Conservation (phyloP, 2,888 invertebrate genomes). For the Osmoderma eremita region DNA sequence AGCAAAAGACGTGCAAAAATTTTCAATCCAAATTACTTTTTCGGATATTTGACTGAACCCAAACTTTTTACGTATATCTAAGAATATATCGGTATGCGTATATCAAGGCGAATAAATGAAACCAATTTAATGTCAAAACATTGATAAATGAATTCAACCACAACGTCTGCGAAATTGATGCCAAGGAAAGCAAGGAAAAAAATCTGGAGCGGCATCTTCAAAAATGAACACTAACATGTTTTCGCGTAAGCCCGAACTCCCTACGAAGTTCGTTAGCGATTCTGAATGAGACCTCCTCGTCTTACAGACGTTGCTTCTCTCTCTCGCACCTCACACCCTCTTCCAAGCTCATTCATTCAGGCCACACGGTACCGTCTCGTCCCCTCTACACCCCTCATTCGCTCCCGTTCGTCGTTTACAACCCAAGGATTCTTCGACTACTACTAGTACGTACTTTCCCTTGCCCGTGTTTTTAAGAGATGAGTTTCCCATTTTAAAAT, state of each 20-base stretch:
- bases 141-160: constrained; percentile 30
- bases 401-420: constrained; percentile 39
- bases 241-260: constrained; percentile 33
- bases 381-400: constrained; percentile 25
- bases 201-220: constrained; percentile 12
- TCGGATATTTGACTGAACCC: constrained; percentile 13
- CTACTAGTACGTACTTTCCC: constrained; percentile 46
- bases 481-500: constrained; percentile 63
- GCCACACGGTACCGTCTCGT: constrained; percentile 29
- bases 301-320: constrained; percentile 3
- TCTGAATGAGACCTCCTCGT: constrained; percentile 53
- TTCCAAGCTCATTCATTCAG: constrained; percentile 52
- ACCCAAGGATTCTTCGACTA: constrained; percentile 49
- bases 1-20: neutral
- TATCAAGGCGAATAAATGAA: constrained; percentile 21
- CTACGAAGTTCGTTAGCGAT: constrained; percentile 55
- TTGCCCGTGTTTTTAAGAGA: constrained; percentile 60
- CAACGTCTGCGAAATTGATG: constrained; percentile 14
- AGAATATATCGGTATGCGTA: neutral
- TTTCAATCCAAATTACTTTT: neutral
- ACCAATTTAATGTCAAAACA: constrained; percentile 29
- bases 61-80: constrained; percentile 21
- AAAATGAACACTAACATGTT: constrained; percentile 31
- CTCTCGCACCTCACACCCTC: constrained; percentile 48
- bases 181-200: constrained; percentile 4